A percentile compares a stretch with the other conserved stretches of the same genome.
These are phyloP conservation scores for Cygnus olor DNA, from an alignment of 2,797 vertebrate genomes.

Conservation along the genomic window DNA sequence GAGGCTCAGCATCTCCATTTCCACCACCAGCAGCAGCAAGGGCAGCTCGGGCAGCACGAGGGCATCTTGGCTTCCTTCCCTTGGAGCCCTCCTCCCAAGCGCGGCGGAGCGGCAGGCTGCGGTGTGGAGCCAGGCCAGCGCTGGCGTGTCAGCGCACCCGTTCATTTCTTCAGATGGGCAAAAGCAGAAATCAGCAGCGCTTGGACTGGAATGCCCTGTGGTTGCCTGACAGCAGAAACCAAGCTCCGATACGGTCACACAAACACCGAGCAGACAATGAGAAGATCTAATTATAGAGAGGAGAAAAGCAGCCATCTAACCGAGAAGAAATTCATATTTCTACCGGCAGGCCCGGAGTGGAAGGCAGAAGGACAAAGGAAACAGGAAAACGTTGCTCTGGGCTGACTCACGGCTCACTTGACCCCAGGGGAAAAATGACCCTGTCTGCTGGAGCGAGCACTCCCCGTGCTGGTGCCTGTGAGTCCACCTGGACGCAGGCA, in stretches of 20 bases:
- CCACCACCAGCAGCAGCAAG: not conserved
- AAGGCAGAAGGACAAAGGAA: not conserved
- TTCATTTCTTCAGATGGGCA: not conserved
- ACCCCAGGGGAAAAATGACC: not conserved
- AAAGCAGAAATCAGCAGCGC: constrained; percentile 5
- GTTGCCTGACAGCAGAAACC: constrained; percentile 35
- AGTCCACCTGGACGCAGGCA: not conserved
- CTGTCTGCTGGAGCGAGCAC: accelerated
- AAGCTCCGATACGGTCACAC: not conserved
- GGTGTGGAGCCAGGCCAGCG: not conserved
- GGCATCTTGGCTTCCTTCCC: not conserved
- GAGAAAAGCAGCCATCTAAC: not conserved
- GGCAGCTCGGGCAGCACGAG: accelerated
- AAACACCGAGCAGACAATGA: not conserved
- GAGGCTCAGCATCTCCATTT: not conserved
- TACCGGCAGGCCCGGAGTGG: not conserved
- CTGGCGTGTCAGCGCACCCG: not conserved
- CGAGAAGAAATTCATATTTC: not conserved
- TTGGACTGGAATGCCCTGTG: constrained; percentile 32
- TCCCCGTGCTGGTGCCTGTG: no score
- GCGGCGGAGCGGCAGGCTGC: not conserved
- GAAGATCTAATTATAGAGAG: constrained; percentile 36
- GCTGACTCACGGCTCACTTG: not conserved
- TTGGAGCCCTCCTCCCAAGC: not conserved
- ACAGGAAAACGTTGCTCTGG: not conserved